Evolutionary conservation across 2,113 vertebrate species (phyloP).

Genomic region (Channa maculata): DNA sequence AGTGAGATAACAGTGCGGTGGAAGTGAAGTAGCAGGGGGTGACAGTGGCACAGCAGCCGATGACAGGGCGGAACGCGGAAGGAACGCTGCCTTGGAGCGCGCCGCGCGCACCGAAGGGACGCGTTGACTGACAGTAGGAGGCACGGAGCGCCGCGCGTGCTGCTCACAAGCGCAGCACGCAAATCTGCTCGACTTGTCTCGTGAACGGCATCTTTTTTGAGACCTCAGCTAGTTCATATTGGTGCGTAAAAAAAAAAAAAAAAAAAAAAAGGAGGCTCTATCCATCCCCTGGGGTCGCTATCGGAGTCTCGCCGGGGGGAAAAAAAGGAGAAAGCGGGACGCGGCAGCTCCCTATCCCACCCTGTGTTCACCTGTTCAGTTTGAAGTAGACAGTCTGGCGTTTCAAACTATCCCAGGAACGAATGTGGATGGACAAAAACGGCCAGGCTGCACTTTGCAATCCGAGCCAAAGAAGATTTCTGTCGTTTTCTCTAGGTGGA

Average conservation of each 20-base stretch:
- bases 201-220: constrained; percentile 56
- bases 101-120: constrained; percentile 54
- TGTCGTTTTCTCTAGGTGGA: constrained; percentile 28
- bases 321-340: constrained; percentile 29
- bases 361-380: constrained; percentile 25
- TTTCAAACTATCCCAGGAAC: constrained; percentile 33
- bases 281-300: constrained; percentile 29
- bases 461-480: constrained; percentile 30
- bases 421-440: constrained; percentile 28
- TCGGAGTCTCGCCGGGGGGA: constrained; percentile 15
- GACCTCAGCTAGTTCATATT: constrained; percentile 51
- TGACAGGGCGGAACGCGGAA: constrained; percentile 53
- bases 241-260: constrained; percentile 27
- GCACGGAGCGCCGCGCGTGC: constrained; percentile 61
- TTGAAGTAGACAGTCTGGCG: constrained; percentile 15
- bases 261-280: constrained; percentile 29
- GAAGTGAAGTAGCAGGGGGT: constrained; percentile 37
- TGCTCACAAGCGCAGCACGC: constrained; percentile 53
- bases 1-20: constrained; percentile 35
- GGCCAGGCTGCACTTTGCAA: constrained; percentile 31
- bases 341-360: constrained; percentile 29
- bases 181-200: constrained; percentile 60
- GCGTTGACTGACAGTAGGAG: constrained; percentile 69
- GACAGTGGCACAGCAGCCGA: constrained; percentile 48
- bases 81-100: constrained; percentile 55